Percentiles rank a stretch among this genome's conserved stretches.
Evolutionary conservation across 2,113 vertebrate genomes (phyloP).

Genomic region (Raja brachyura): DNA sequence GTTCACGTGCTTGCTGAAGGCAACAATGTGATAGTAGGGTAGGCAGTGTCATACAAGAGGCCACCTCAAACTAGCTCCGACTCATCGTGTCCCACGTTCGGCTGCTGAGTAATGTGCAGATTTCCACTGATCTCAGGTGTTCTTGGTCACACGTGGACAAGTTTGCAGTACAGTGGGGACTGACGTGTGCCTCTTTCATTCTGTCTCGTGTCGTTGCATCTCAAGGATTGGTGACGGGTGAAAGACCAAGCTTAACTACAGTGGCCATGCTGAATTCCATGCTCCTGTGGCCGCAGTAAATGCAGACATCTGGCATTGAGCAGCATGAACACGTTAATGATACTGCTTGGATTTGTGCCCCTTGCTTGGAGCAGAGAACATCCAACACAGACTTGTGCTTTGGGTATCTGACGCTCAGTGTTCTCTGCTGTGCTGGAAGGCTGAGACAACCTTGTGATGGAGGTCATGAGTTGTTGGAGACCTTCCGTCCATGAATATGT

Average conservation of each 20-base stretch:
- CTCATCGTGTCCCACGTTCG: not conserved
- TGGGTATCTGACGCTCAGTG: not conserved
- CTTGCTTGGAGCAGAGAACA: not conserved
- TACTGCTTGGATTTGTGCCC: not conserved
- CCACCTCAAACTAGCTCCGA: not conserved
- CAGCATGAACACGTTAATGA: not conserved
- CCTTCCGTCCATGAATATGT: not conserved
- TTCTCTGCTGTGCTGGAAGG: not conserved
- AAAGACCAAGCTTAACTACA: not conserved
- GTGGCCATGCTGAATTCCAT: not conserved
- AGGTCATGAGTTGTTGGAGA: not conserved
- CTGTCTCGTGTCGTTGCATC: not conserved
- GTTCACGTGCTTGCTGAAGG: not conserved
- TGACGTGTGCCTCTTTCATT: not conserved
- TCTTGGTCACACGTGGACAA: not conserved
- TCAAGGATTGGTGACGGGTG: not conserved
- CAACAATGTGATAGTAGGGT: not conserved
- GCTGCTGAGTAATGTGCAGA: not conserved
- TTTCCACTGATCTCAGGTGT: not conserved
- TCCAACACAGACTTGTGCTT: not conserved
- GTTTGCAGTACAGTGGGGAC: not conserved
- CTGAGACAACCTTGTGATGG: not conserved
- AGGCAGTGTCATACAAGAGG: not conserved
- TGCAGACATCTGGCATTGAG: not conserved
- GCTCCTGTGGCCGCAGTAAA: not conserved